A percentile compares a stretch with the other conserved stretches of the same genome.
These are phyloP conservation scores for Sarcophaga caerulescens DNA, from an alignment of 2,888 invertebrate species.

Conservation along the genomic window DNA sequence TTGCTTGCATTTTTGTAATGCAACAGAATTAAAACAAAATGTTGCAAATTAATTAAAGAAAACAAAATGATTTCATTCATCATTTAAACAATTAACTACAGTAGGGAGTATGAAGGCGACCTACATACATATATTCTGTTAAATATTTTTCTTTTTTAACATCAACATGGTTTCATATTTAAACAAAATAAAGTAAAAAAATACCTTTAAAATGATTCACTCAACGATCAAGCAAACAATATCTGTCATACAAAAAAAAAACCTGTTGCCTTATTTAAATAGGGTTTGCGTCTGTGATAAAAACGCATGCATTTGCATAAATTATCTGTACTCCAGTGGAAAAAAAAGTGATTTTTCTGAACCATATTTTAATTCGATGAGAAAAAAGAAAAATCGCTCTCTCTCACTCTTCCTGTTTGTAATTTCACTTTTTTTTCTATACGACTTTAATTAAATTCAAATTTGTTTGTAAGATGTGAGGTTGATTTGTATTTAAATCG, in stretches of 20 bases:
- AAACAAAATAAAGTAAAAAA: too few species aligned
- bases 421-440: conserved; percentile 7
- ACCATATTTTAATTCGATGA: neutral
- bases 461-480: conserved; percentile 19
- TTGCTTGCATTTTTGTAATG: neutral
- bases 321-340: too few species aligned
- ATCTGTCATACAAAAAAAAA: too few species aligned
- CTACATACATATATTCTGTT: neutral
- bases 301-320: neutral
- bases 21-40: neutral
- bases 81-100: neutral
- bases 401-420: neutral
- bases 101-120: too few species aligned
- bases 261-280: neutral
- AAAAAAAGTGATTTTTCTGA: neutral
- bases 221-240: too few species aligned
- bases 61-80: neutral
- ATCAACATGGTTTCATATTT: neutral
- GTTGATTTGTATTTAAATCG: neutral
- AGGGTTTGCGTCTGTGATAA: neutral
- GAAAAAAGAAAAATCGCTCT: neutral
- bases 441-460: conserved; percentile 28
- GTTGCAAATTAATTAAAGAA: neutral
- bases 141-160: neutral
- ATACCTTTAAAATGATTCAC: neutral